A percentile compares a stretch with the other conserved stretches of the same genome.
phyloP scores from a whole-genome alignment of 2,113 vertebrate species.

The Hylia prasina region DNA sequence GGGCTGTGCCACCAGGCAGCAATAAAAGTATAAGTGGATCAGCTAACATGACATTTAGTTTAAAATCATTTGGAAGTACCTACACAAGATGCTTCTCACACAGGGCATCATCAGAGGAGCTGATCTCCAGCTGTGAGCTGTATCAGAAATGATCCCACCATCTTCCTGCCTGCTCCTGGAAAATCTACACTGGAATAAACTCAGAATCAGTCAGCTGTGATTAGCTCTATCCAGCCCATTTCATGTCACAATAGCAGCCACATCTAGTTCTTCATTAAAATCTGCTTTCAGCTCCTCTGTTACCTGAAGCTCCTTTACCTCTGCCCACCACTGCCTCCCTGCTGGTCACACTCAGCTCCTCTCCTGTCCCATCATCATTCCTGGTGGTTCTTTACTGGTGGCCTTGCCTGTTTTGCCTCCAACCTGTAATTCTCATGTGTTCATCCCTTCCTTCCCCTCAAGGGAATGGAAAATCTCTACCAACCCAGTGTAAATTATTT shows the following conservation, averaged over 20 bases:
- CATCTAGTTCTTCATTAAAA: neutral
- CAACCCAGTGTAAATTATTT: neutral
- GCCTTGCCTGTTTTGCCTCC: neutral
- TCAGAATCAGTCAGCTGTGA: neutral
- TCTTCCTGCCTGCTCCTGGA: neutral
- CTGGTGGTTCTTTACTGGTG: neutral
- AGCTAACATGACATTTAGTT: neutral
- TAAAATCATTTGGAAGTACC: neutral
- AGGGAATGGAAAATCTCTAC: neutral
- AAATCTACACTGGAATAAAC: neutral
- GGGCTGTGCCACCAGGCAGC: neutral
- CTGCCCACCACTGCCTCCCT: accelerated
- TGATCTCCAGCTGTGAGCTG: neutral
- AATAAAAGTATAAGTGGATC: neutral
- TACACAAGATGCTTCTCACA: neutral
- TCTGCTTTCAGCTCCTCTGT: neutral
- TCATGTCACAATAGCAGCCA: neutral
- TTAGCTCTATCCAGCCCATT: neutral
- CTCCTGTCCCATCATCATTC: neutral
- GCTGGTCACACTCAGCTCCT: neutral
- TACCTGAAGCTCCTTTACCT: neutral
- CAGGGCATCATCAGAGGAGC: neutral
- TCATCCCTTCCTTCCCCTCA: neutral
- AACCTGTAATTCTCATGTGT: neutral
- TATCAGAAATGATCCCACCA: neutral